Percentiles rank a stretch among this genome's conserved stretches.
These are phyloP conservation scores for Lamellibrachia satsuma DNA, from an alignment of 2,888 invertebrate genomes.

Conservation along the genomic window DNA sequence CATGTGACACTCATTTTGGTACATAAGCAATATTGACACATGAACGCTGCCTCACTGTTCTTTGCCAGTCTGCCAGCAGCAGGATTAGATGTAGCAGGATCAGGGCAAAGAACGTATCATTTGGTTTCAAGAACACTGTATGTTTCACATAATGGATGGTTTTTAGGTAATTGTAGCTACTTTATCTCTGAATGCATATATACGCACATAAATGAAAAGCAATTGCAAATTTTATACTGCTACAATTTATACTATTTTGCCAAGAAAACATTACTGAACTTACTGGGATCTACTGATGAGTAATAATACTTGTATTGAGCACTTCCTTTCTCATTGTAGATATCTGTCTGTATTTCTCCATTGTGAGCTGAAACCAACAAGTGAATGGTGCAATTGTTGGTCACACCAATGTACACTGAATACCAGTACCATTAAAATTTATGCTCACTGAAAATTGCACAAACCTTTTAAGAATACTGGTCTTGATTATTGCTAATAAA, in stretches of 20 bases:
- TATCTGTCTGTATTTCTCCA: constrained; percentile 70
- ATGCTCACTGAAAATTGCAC: neutral
- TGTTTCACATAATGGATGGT: too few relatives aligned
- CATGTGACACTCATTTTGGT: neutral
- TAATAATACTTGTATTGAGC: constrained; percentile 71
- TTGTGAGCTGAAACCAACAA: constrained; percentile 65
- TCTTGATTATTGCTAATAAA: too few relatives aligned
- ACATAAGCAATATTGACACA: neutral
- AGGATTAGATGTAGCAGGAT: neutral
- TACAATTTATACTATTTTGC: neutral
- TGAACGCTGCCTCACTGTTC: neutral
- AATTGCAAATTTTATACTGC: too few relatives aligned
- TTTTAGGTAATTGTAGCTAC: too few relatives aligned
- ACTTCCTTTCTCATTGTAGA: constrained; percentile 72
- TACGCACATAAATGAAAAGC: too few relatives aligned
- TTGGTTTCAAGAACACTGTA: too few relatives aligned
- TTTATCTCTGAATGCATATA: too few relatives aligned
- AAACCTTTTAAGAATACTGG: too few relatives aligned
- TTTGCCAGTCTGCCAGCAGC: too few relatives aligned
- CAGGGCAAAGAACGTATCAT: neutral
- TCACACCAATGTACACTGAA: neutral
- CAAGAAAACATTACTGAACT: constrained; percentile 32
- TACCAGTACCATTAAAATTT: neutral
- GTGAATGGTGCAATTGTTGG: neutral
- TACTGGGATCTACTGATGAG: constrained; percentile 57